A percentile compares a stretch with the other conserved stretches of the same genome.
phyloP scores from a whole-genome alignment of 2,797 vertebrate species.

The Cygnus olor region DNA sequence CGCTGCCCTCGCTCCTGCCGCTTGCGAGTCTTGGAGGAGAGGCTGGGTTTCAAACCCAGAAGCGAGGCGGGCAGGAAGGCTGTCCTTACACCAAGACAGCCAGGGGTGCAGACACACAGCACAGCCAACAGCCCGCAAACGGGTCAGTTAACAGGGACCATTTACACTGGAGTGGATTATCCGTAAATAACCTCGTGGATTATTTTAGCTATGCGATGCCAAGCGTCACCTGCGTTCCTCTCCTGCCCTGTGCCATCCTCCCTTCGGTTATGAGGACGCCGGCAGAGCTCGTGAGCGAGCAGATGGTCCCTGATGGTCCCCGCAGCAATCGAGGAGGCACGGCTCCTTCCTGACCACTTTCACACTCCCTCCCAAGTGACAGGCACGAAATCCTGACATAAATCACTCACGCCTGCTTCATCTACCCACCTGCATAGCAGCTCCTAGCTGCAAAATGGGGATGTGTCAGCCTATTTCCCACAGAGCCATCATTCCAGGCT shows the following conservation, averaged over 20 bases:
- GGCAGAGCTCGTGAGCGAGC: slow-evolving; percentile 21
- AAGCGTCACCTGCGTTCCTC: slow-evolving; percentile 18
- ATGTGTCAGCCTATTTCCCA: slow-evolving; percentile 39
- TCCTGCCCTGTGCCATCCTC: background rate
- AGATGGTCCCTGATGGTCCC: slow-evolving; percentile 55
- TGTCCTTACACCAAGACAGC: background rate
- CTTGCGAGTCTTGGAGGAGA: background rate
- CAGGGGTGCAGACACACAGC: background rate
- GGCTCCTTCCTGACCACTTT: slow-evolving; percentile 61
- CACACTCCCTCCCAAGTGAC: slow-evolving; percentile 58
- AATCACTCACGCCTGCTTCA: slow-evolving; percentile 62
- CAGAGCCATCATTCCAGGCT: background rate
- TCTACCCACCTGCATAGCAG: slow-evolving; percentile 43
- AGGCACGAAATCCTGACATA: slow-evolving; percentile 56
- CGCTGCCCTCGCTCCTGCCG: background rate
- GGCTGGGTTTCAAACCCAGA: too few relatives aligned
- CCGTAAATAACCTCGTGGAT: background rate
- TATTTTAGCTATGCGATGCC: background rate
- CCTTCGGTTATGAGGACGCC: background rate
- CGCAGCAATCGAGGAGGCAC: slow-evolving; percentile 24
- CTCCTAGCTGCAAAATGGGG: background rate
- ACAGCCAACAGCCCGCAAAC: background rate
- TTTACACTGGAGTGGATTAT: background rate
- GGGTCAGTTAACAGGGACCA: background rate
- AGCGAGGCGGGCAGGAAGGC: background rate